Base-by-base conservation (phyloP, 2,888 invertebrate genomes). In the Cheilosia impressa region DNA sequence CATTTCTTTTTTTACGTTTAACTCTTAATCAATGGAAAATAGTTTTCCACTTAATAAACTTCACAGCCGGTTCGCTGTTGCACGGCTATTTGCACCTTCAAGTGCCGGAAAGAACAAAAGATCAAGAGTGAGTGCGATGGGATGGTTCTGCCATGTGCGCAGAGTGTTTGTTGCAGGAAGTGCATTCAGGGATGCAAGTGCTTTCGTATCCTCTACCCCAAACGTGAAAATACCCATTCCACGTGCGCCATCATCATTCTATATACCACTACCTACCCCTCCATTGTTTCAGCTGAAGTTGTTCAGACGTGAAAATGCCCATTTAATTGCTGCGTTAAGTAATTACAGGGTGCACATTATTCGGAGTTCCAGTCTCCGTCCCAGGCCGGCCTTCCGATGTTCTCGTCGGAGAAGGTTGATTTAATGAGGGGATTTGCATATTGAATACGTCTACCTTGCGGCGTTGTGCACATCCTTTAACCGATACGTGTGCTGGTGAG, bases 251-350 rank as follows among this genome's bases (percentile, higher is more conserved):
- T 41, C 71, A 65, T 78, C 71, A 57, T 71, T n/a, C 34, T 27
- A 27, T 27, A 27, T 57, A 45, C 45, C 19, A 17, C 13, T 45
- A 17, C 13, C 22, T 22, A 45, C 17, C 22, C 41, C 65, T 41
- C 31, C 62, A 85, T 85, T 81, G 85, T 81, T 81, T 77, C 81
- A 63, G 72, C 38, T 81, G 81, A 81, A 77, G 68, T 85, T 85
- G 81, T 81, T 85, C 85, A 85, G 76, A 81, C 81, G 85, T 85
- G 85, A 81, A 85, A 85, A 85, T 85, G 85, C 85, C 85, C 85
- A 81, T 85, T 85, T 85, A 85, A 85, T 85, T 85, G 85, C 81
- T 85, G 85, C 85, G 85, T 85, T 85, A 85, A 85, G 85, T 85
- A 85, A 85, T 85, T 85, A 85, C 85, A 85, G 81, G 80, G 76